Percentiles rank a stretch among this genome's conserved stretches.
These are phyloP conservation scores for Rambutsinella grinnellia DNA, from an alignment of 2,888 invertebrate species.

Conservation along the genomic window DNA sequence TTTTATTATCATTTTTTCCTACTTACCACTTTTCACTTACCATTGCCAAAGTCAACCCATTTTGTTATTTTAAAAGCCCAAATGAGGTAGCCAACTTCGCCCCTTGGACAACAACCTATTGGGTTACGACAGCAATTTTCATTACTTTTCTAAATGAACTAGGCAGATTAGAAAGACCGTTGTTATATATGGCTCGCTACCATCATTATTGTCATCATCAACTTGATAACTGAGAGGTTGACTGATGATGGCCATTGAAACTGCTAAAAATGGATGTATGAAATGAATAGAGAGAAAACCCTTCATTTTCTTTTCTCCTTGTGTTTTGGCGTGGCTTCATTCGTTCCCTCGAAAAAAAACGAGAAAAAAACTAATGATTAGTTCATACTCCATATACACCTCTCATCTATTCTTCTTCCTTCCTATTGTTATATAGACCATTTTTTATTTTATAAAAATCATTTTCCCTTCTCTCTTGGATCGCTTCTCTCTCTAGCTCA, in stretches of 20 bases:
- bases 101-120: no score
- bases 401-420: not conserved
- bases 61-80: not conserved
- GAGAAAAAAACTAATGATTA: no score
- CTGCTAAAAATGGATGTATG: not conserved
- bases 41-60: not conserved
- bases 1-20: not conserved
- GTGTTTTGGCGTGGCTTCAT: slow-evolving; percentile 14
- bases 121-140: no score
- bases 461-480: not conserved
- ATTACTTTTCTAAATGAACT: no score
- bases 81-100: not conserved
- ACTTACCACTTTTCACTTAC: not conserved
- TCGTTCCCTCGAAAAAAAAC: not conserved
- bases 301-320: not conserved
- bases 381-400: no score
- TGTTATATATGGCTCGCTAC: no score
- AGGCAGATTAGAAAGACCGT: no score
- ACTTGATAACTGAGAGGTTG: not conserved
- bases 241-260: not conserved
- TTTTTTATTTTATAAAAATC: not conserved
- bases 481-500: no score
- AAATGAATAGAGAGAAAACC: not conserved
- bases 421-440: not conserved
- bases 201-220: no score